phyloP scores from a whole-genome alignment of 2,888 invertebrate genomes.

The Noctua comes region DNA sequence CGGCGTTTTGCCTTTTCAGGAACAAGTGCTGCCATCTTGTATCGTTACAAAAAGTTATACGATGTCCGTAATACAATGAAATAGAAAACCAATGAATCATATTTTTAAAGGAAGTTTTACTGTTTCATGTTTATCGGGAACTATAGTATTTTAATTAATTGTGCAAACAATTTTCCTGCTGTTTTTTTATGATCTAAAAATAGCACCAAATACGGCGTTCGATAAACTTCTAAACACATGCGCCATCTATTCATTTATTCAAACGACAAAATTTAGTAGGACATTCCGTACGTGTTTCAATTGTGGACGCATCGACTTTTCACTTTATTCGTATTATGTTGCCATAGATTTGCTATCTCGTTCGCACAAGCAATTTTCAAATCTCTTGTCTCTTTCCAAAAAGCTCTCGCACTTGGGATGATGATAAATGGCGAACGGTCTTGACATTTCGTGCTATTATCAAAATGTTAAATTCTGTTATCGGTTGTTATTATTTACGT shows the following conservation, averaged over 20 bases:
- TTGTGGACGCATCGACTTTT: conserved; percentile 58
- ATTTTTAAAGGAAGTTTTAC: conserved; percentile 1
- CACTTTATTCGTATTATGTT: conserved; percentile 71
- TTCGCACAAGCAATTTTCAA: conserved; percentile 49
- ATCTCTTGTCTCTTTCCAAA: conserved; percentile 72
- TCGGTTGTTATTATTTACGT: conserved; percentile 70
- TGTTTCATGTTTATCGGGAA: conserved; percentile 5
- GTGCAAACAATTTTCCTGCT: conserved; percentile 26
- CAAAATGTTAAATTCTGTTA: conserved; percentile 76
- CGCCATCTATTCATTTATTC: conserved; percentile 78
- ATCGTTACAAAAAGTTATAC: not conserved
- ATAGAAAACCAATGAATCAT: not conserved
- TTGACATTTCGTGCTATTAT: conserved; percentile 83
- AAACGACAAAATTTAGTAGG: conserved; percentile 67
- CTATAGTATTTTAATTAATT: conserved; percentile 20
- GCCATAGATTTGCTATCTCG: conserved; percentile 67
- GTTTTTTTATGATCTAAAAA: conserved; percentile 78
- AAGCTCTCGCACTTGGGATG: conserved; percentile 70
- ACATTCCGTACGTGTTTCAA: conserved; percentile 40
- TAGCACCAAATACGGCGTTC: conserved; percentile 83
- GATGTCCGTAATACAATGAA: not conserved
- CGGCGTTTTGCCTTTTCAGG: not conserved
- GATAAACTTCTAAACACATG: conserved; percentile 87
- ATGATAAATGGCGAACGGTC: conserved; percentile 84
- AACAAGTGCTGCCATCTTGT: conserved; percentile 65